These are phyloP conservation scores for Aselliscus stoliczkanus DNA, from an alignment of 2,797 vertebrate genomes.

Conservation along the genomic window DNA sequence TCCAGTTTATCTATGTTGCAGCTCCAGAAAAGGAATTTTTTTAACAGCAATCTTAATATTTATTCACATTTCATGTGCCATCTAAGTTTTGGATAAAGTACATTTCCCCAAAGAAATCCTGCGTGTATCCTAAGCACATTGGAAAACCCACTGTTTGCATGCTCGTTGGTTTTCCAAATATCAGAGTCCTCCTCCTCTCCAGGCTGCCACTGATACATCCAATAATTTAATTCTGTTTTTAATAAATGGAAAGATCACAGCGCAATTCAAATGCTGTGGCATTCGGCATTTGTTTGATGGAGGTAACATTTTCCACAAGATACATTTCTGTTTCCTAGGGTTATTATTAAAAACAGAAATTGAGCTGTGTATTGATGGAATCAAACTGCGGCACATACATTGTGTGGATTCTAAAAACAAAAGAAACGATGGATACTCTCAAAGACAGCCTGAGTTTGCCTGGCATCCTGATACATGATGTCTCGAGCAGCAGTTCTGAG, in stretches of 20 bases:
- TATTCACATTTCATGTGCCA: not conserved
- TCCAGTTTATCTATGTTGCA: not conserved
- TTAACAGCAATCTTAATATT: not conserved
- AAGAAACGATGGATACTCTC: not conserved
- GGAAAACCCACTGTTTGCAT: not conserved
- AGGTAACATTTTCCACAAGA: constrained; percentile 33
- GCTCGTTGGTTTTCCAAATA: not conserved
- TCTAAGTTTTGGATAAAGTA: not conserved
- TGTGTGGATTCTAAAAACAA: not conserved
- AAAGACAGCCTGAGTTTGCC: not conserved
- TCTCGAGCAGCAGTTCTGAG: not conserved
- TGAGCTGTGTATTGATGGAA: not conserved
- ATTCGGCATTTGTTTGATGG: constrained; percentile 19
- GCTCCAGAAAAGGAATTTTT: not conserved
- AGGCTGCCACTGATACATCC: constrained; percentile 13
- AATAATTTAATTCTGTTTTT: constrained; percentile 35
- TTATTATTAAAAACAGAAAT: constrained; percentile 52
- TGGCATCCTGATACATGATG: not conserved
- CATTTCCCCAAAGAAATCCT: not conserved
- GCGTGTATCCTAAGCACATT: not conserved
- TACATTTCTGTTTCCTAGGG: not conserved
- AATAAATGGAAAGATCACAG: constrained; percentile 51
- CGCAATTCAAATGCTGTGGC: not conserved
- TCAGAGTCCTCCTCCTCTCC: not conserved
- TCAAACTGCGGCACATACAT: not conserved